These are phyloP conservation scores for Exocentrus adspersus DNA, from an alignment of 2,888 invertebrate genomes.

Conservation along the genomic window DNA sequence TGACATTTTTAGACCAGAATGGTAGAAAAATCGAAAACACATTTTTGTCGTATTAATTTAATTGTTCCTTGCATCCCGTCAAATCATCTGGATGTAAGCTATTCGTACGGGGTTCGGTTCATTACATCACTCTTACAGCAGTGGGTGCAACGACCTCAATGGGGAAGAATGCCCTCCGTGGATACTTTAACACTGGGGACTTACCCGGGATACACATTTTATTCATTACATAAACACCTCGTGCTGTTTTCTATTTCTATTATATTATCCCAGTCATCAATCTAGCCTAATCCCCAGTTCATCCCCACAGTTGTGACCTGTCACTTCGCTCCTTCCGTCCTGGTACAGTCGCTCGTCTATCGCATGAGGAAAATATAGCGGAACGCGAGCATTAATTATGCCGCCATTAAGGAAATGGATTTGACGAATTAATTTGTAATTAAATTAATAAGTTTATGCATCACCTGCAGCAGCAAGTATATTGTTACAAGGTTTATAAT, in stretches of 20 bases:
- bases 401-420: conserved; percentile 10
- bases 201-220: conserved; percentile 18
- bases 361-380: conserved; percentile 19
- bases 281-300: conserved; percentile 45
- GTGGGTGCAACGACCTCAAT: background rate
- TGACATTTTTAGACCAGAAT: too few species aligned
- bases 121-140: too few species aligned
- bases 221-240: conserved; percentile 36
- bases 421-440: conserved; percentile 15
- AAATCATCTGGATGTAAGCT: too few species aligned
- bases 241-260: conserved; percentile 45
- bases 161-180: background rate
- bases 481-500: too few species aligned
- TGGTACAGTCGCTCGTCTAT: conserved; percentile 21
- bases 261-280: conserved; percentile 46
- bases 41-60: too few species aligned
- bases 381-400: conserved; percentile 19
- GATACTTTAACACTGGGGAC: conserved; percentile 5
- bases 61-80: too few species aligned
- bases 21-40: too few species aligned
- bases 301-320: conserved; percentile 45
- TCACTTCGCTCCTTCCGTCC: conserved; percentile 32
- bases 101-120: too few species aligned
- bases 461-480: background rate
- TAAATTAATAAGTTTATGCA: conserved; percentile 2